Base-by-base conservation (phyloP, 2,888 invertebrate genomes). In the Eilema depressum region DNA sequence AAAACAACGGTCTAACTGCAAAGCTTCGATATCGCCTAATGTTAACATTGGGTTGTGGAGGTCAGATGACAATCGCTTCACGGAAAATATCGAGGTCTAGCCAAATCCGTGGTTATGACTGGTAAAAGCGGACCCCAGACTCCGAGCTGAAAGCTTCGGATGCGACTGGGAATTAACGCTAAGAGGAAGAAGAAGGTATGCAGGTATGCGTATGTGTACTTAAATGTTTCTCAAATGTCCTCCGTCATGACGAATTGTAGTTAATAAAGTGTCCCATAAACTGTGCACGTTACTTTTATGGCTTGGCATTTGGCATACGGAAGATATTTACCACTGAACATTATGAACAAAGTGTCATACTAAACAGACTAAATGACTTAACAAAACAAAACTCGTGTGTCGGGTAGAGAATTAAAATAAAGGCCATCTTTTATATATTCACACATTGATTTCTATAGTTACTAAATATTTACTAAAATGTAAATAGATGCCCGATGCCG, bases 261-360 rank as follows among this genome's bases (percentile, higher is more conserved):
- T n/a, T 10, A 53, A 53, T 53, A n/a, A 53, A 53, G n/a, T n/a
- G 47, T n/a, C 53, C 53, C 53, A 53, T 53, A 53, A 53, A 53
- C 53, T 53, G n/a, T n/a, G 53, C n/a, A 53, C 7, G 20, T 53
- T 53, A 53, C n/a, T 53, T 47, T 53, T 53, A 53, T 53, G 53
- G 53, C n/a, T 53, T 53, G 53, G 8, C 47, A 20, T 20, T 47
- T 47, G 47, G 47, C 53, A 53, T 10, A 53, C 53, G n/a, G 53
- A 53, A 53, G 53, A 53, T 47, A 47, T 47, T 47, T 41, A 41
- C 14, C 7, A 14, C 14, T 17, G 14, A 41, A 41, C 14, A 14
- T 41, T 41, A 41, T 3, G 4, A n/a, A n/a, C n/a, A n/a, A 17
- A 41, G 4, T 47, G 47, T 47, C 20, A 20, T 20, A 28, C 28